Evolutionary conservation across 2,797 vertebrate genomes (phyloP).

Genomic region (Chlorospingus flavigularis): DNA sequence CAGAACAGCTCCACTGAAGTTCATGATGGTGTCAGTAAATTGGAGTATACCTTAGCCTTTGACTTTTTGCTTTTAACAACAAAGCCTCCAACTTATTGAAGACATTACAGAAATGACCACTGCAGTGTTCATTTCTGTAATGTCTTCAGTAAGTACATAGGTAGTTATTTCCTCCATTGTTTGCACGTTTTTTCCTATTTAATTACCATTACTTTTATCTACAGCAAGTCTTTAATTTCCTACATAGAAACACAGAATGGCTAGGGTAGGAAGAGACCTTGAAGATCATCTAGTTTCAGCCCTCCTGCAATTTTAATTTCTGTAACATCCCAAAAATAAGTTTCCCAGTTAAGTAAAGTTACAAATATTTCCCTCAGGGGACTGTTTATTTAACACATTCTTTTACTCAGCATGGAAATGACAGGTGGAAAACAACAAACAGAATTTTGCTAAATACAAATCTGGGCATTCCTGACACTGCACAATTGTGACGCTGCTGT

Average conservation of each 20-base stretch:
- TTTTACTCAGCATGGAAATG: background rate
- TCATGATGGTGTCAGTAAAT: background rate
- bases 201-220: background rate
- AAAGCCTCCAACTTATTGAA: background rate
- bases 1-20: background rate
- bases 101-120: background rate
- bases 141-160: background rate
- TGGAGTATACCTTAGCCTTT: background rate
- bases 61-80: background rate
- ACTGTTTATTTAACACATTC: background rate
- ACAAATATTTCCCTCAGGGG: background rate
- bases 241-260: background rate
- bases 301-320: background rate
- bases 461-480: background rate
- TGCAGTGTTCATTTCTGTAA: background rate
- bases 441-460: background rate
- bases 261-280: background rate
- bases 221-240: background rate
- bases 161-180: background rate
- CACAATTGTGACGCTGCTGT: background rate
- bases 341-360: background rate
- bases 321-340: background rate
- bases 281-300: background rate
- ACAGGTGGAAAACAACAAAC: background rate
- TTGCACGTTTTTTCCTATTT: background rate